Conservation (phyloP, 2,797 vertebrate genomes). For the Botia almorhae region DNA sequence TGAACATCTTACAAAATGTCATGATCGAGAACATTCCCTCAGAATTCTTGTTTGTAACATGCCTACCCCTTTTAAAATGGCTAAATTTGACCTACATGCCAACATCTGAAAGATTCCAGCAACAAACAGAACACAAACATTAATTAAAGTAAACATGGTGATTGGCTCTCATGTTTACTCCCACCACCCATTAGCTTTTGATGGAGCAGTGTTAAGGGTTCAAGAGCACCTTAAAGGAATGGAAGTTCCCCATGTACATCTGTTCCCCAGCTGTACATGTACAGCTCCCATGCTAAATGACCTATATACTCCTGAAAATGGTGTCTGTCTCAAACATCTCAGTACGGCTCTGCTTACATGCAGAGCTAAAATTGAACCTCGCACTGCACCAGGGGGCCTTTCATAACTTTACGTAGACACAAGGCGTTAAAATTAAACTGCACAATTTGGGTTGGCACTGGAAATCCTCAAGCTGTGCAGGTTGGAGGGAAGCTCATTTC, state of each 20-base stretch:
- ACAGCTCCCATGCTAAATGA: constrained; percentile 54
- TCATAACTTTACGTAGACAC: constrained; percentile 45
- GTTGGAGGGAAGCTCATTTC: constrained; percentile 35
- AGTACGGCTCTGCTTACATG: constrained; percentile 34
- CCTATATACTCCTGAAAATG: constrained; percentile 59
- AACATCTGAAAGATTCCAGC: not conserved
- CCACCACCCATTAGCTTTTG: not conserved
- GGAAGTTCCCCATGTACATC: constrained; percentile 42
- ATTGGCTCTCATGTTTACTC: constrained; percentile 3
- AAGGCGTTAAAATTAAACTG: constrained; percentile 51
- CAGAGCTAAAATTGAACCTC: constrained; percentile 59
- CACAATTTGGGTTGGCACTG: constrained; percentile 48
- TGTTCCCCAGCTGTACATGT: too few species aligned
- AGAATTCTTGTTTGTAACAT: not conserved
- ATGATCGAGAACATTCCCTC: not conserved
- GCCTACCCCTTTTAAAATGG: not conserved
- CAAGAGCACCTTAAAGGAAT: constrained; percentile 37
- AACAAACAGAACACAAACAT: not conserved
- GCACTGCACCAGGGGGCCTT: constrained; percentile 41
- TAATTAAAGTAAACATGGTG: not conserved
- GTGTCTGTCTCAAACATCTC: constrained; percentile 49
- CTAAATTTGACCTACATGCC: not conserved
- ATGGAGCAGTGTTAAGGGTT: not conserved
- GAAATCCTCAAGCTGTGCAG: constrained; percentile 35
- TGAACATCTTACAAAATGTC: constrained; percentile 1